Conservation (phyloP, 2,888 invertebrate genomes). For the Glyphotaelius pellucidus region DNA sequence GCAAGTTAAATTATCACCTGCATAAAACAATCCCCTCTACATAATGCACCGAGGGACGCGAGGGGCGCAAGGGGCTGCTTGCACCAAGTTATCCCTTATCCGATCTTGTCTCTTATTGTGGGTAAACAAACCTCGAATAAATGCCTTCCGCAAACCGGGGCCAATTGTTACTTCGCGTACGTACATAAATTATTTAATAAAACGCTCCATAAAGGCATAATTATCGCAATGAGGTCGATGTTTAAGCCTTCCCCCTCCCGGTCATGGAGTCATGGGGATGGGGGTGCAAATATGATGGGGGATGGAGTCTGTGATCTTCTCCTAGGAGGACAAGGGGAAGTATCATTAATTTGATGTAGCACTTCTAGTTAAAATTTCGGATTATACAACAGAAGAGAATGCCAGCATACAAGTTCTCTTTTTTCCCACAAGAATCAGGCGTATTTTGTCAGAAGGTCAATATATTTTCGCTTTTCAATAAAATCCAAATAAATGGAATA, state of each 20-base stretch:
- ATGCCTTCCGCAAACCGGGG: slow-evolving; percentile 62
- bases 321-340: slow-evolving; percentile 30
- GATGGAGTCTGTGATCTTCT: slow-evolving; percentile 61
- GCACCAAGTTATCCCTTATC: not conserved
- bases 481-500: too few species aligned
- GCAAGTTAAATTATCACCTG: slow-evolving; percentile 61
- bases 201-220: slow-evolving; percentile 65
- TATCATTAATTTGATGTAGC: slow-evolving; percentile 46
- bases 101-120: slow-evolving; percentile 29
- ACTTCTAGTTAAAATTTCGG: slow-evolving; percentile 2
- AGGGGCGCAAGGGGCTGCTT: not conserved
- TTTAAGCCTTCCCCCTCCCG: slow-evolving; percentile 36
- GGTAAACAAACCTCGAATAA: slow-evolving; percentile 47
- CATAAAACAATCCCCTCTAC: slow-evolving; percentile 58
- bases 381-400: not conserved
- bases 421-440: not conserved
- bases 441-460: too few species aligned
- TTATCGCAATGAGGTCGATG: slow-evolving; percentile 62
- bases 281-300: slow-evolving; percentile 56
- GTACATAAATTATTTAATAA: slow-evolving; percentile 64
- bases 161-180: slow-evolving; percentile 60
- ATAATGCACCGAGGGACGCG: not conserved
- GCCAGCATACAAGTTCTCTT: not conserved
- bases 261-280: slow-evolving; percentile 25
- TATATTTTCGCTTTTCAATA: too few species aligned